Conservation (phyloP, 64 coral and sea anemone species). For the Stichodactyla mertensii region DNA sequence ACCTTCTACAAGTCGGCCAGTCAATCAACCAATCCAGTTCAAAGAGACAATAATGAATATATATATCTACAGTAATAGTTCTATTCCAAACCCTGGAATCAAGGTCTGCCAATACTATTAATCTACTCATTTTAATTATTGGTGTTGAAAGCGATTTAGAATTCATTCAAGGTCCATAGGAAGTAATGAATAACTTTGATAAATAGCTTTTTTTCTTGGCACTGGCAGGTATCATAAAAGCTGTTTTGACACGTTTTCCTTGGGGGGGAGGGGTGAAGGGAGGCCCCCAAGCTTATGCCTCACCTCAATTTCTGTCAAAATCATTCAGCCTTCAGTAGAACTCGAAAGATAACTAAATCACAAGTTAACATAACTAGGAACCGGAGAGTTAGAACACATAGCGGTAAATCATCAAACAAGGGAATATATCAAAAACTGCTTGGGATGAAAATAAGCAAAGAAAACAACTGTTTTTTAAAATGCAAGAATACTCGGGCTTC, state of each 20-base stretch:
- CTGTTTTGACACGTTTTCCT: too few relatives aligned
- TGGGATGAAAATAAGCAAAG: background rate
- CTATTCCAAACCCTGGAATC: background rate
- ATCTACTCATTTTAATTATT: background rate
- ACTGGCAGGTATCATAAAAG: too few relatives aligned
- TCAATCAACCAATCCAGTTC: conserved; percentile 26
- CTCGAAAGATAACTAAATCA: background rate
- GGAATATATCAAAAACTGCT: background rate
- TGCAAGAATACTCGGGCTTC: background rate
- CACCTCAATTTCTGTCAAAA: background rate
- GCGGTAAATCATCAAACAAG: background rate
- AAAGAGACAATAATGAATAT: background rate
- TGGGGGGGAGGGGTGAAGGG: too few relatives aligned
- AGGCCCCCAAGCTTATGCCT: too few relatives aligned
- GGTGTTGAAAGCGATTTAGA: background rate
- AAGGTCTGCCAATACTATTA: background rate
- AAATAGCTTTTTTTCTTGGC: background rate
- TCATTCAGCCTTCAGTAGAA: background rate
- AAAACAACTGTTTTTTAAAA: background rate
- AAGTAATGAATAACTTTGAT: background rate
- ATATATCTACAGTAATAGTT: background rate
- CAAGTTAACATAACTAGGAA: background rate
- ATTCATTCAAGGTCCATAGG: background rate
- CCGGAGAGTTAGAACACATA: background rate
- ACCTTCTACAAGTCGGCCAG: conserved; percentile 1